Evolutionary conservation across 2,113 vertebrate species (phyloP), one percentile per base, ranked within the genome.

Genomic region (Perccottus glenii): DNA sequence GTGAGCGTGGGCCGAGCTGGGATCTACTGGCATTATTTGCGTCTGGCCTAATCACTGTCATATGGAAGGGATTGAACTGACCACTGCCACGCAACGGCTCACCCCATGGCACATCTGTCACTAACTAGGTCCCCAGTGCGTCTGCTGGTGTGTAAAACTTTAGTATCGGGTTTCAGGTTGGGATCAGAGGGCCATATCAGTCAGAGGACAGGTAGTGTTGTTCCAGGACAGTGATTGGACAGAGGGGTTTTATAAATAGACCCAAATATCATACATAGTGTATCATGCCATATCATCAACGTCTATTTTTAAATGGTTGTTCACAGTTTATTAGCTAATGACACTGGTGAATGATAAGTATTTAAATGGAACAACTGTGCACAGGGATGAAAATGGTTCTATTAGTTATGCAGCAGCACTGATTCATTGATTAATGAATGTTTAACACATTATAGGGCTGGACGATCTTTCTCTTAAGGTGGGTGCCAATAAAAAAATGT

Each of bases 41-140:
- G 87, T 94, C 89, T 90, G 78, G 90, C 88, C 92, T 98, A 97
- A 98, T 96, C 94, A 93, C 89, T 93, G 94, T 97, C 96, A 98
- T 95, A 96, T 93, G 94, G 94, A 95, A 96, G 79, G 95, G 96
- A 96, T 96, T 95, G 94, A 67, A 78, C 75, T 83, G 82, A 82
- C 78, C 88, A 88, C 90, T 91, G 93, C 93, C 92, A 91, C 89
- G 89, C 92, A 88, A 89, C 80, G 88, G 90, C 88, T 62, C 12
- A 58, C 64, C 74, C 63, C 77, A 74, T 77, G 66, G 60, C 55
- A 69, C 73, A 85, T 82, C 78, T 85, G 70, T 75, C 83, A 70
- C 69, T 70, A 75, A 42, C 75, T 60, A 45, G 49, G 53, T 55
- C 43, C 14, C 15, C 43, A 32, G 45, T 60, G 66, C 65, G 51